These are phyloP conservation scores for Hassar affinis DNA, from an alignment of 2,113 vertebrate species.

Conservation along the genomic window DNA sequence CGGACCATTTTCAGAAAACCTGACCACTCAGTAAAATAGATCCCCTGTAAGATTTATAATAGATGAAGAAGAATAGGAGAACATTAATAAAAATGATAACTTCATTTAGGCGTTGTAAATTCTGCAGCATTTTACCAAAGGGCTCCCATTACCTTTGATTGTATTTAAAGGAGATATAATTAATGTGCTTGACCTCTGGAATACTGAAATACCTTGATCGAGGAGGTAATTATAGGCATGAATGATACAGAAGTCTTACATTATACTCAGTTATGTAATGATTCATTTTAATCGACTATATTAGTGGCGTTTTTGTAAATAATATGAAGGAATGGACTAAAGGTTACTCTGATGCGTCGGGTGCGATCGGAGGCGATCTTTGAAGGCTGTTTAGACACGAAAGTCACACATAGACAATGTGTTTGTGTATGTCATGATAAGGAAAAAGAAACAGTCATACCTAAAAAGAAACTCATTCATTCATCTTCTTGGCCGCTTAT, in stretches of 20 bases:
- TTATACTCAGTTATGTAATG: constrained; percentile 57
- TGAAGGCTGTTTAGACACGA: neutral
- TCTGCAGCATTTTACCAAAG: constrained; percentile 64
- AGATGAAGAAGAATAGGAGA: constrained; percentile 70
- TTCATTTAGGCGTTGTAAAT: constrained; percentile 77
- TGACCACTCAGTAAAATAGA: constrained; percentile 68
- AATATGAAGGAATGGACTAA: constrained; percentile 5
- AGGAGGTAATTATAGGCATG: constrained; percentile 74
- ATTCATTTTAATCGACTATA: constrained; percentile 69
- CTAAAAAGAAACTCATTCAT: too few relatives aligned
- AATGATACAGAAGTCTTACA: constrained; percentile 65
- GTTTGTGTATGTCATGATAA: neutral
- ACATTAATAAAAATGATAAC: constrained; percentile 79
- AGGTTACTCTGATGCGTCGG: neutral
- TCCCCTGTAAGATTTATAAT: constrained; percentile 77
- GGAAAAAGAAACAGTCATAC: neutral
- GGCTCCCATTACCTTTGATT: constrained; percentile 77
- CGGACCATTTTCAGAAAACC: constrained; percentile 66
- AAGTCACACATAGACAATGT: neutral
- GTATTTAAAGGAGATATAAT: constrained; percentile 79
- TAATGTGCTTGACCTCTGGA: constrained; percentile 64
- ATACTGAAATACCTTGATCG: constrained; percentile 73
- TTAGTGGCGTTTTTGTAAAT: constrained; percentile 53
- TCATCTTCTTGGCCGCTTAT: too few relatives aligned
- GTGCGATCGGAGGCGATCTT: too few relatives aligned